phyloP scores from a whole-genome alignment of 2,797 vertebrate genomes.

The Pseudopleuronectes americanus region DNA sequence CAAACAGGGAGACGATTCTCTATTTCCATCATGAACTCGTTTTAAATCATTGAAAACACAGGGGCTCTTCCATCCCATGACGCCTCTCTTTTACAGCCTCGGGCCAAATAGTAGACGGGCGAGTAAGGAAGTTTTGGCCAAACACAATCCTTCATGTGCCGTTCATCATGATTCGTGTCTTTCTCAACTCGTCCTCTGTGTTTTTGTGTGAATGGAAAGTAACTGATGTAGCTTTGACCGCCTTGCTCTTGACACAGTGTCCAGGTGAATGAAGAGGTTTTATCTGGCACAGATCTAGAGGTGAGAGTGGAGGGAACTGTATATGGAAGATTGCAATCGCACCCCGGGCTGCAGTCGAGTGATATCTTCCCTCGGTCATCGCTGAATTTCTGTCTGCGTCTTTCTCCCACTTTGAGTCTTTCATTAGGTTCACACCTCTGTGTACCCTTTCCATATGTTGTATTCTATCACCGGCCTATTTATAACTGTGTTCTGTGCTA shows the following conservation, averaged over 20 bases:
- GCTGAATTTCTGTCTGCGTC: constrained; percentile 16
- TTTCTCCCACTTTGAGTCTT: constrained; percentile 5
- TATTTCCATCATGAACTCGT: constrained; percentile 35
- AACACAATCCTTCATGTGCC: constrained; percentile 1
- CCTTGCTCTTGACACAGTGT: constrained; percentile 25
- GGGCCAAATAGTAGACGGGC: constrained; percentile 31
- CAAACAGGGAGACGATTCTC: not conserved
- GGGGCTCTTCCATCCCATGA: constrained; percentile 35
- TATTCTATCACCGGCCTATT: not conserved
- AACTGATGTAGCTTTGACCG: constrained; percentile 13
- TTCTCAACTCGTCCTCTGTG: not conserved
- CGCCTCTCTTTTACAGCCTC: constrained; percentile 39
- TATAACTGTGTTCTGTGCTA: not conserved
- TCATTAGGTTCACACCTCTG: not conserved
- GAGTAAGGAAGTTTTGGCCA: constrained; percentile 29
- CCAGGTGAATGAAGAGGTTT: constrained; percentile 33
- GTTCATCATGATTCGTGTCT: not conserved
- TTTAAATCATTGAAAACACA: constrained; percentile 44
- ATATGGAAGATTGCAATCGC: constrained; percentile 31
- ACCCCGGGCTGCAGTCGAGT: constrained; percentile 21
- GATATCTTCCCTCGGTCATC: constrained; percentile 33
- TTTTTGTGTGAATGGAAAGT: not conserved
- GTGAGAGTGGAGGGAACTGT: constrained; percentile 38
- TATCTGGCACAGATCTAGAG: constrained; percentile 44
- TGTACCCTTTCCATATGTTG: not conserved